Percentiles rank a stretch among this genome's conserved stretches.
phyloP scores from a whole-genome alignment of 2,797 vertebrate species.

The Coluber constrictor region DNA sequence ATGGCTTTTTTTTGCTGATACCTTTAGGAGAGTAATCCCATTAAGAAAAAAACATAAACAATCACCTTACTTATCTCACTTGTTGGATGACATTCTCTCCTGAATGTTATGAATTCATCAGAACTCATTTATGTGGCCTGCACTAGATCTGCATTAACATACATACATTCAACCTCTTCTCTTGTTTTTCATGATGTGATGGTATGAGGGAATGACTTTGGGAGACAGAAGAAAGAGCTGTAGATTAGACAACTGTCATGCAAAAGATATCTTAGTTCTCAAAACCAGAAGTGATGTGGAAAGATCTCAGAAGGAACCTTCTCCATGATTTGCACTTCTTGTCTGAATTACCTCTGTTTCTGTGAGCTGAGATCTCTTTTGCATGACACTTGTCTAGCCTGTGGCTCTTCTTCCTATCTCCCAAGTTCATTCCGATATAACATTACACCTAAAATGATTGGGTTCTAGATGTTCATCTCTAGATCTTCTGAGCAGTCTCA shows the following conservation, averaged over 20 bases:
- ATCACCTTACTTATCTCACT: neutral
- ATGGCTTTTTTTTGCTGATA: neutral
- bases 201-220: neutral
- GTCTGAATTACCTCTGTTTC: neutral
- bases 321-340: neutral
- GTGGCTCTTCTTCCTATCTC: no score
- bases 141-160: neutral
- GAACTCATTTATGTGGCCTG: neutral
- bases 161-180: neutral
- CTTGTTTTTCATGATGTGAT: neutral
- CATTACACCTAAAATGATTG: neutral
- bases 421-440: neutral
- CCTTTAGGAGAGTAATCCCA: neutral
- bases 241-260: neutral
- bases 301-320: neutral
- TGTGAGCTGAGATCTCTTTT: no score
- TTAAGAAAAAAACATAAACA: neutral
- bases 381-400: no score
- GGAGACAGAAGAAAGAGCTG: neutral
- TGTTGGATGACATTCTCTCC: neutral
- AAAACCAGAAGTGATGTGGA: neutral
- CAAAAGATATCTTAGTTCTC: neutral
- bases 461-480: neutral
- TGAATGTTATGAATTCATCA: neutral
- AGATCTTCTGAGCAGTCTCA: neutral